These are phyloP conservation scores for Pogonocichla stellata DNA, from an alignment of 2,113 vertebrate genomes.

Conservation along the genomic window DNA sequence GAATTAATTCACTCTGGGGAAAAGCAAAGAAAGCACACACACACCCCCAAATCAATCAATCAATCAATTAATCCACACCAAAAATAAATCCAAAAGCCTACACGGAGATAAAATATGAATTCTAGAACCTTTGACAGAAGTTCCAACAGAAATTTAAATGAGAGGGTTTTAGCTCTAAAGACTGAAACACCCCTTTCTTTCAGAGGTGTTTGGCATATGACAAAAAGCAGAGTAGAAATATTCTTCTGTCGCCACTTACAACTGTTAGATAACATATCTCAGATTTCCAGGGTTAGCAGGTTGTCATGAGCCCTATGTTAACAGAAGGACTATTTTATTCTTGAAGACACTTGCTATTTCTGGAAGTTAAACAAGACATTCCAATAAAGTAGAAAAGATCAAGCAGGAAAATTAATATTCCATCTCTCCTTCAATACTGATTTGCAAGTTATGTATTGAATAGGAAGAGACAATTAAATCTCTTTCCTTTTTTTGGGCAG, in stretches of 20 bases:
- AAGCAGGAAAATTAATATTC: not conserved
- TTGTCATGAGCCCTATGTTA: constrained; percentile 37
- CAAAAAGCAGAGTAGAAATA: not conserved
- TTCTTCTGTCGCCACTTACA: not conserved
- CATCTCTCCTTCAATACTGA: not conserved
- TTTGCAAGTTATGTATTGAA: not conserved
- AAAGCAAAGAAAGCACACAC: not conserved
- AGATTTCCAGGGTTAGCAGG: constrained; percentile 18
- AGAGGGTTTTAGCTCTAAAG: not conserved
- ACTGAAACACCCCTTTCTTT: not conserved
- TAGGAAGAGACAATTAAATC: not conserved
- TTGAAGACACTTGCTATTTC: constrained; percentile 13
- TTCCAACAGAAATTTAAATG: not conserved
- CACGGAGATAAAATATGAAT: not conserved
- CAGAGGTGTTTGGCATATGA: not conserved
- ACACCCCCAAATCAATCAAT: not conserved
- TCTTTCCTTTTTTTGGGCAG: not conserved
- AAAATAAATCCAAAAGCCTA: not conserved
- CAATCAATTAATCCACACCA: rapidly evolving
- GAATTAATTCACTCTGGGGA: not conserved
- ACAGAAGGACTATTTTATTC: constrained; percentile 32
- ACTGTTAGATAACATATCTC: constrained; percentile 5
- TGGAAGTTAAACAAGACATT: not conserved
- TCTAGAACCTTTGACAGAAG: not conserved
- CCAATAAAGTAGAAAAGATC: not conserved